A percentile compares a stretch with the other conserved stretches of the same genome.
Conservation (phyloP, 2,888 invertebrate species). For the Yponomeuta evonymella region DNA sequence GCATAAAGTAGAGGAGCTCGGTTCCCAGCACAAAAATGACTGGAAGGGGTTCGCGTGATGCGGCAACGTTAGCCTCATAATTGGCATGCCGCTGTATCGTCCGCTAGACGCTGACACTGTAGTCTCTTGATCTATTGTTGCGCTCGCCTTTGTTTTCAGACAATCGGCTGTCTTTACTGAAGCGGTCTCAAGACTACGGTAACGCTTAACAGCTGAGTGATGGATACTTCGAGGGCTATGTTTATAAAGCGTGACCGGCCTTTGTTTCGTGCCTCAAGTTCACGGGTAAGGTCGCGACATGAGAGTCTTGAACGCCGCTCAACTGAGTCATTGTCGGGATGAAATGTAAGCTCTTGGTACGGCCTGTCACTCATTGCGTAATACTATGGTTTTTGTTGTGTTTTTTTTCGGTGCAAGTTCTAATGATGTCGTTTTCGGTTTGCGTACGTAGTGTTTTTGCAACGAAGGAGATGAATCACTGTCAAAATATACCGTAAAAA, state of each 20-base stretch:
- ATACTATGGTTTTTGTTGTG: constrained; percentile 7
- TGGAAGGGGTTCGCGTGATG: constrained; percentile 50
- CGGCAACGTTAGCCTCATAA: constrained; percentile 59
- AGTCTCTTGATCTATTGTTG: constrained; percentile 40
- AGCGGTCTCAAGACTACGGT: constrained; percentile 26
- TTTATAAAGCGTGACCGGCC: constrained; percentile 36
- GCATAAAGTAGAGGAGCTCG: constrained; percentile 54
- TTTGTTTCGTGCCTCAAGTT: constrained; percentile 40
- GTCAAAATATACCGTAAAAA: too few relatives aligned
- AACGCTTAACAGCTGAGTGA: constrained; percentile 37
- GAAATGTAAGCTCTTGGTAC: background rate
- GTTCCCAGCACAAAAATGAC: constrained; percentile 55
- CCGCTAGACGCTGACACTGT: constrained; percentile 46
- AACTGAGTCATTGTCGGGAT: constrained; percentile 4
- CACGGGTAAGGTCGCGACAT: constrained; percentile 34
- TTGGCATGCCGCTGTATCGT: constrained; percentile 54
- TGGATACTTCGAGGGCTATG: constrained; percentile 49
- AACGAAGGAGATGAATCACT: too few relatives aligned
- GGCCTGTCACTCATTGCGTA: constrained; percentile 5
- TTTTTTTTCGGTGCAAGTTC: background rate
- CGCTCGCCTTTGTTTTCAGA: constrained; percentile 64
- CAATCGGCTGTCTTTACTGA: constrained; percentile 58
- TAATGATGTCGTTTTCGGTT: background rate
- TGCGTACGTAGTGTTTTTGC: background rate
- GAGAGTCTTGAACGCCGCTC: constrained; percentile 2